Evolutionary conservation across 2,113 vertebrate species (phyloP), one percentile per base, ranked within the genome.

Genomic region (Bombycilla garrulus): DNA sequence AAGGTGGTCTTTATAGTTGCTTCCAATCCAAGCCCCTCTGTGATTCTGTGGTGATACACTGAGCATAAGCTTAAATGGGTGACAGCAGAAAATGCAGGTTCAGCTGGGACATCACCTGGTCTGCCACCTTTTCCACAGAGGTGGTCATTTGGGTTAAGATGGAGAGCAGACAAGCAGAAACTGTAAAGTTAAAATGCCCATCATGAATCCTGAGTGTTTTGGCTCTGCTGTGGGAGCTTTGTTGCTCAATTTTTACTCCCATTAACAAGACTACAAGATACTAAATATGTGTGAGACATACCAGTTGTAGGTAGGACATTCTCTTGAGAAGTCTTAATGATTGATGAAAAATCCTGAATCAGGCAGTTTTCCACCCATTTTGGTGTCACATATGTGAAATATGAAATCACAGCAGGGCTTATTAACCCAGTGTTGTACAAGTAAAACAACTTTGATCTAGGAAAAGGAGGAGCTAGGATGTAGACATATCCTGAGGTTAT

Each of bases 331-430:
- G 8, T 20, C 10, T 13, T 65, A 72, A 40, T 7, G 4, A 40
- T 18, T 48, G 35, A 50, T 82, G 31, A 44, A 31, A 88, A 85
- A 74, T 53, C 7, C 6, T 10, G 15, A 79, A 54, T 48, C n/a
- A 48, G 26, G 36, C 9, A 51, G 11, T 36, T 88, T 29, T 28
- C 64, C 24, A 31, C 9, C 16, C 33, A 47, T 60, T 82, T 74
- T 79, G 2, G 19, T 79, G 48, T 20, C 29, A 45, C 19, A 5
- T 33, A 2, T 44, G 23, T 0, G 0, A n/a, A 86, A 54, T 11
- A 56, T 5, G 35, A 74, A 85, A 50, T 25, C 44, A 47, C 17
- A 85, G 17, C 8, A 44, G n/a, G 16, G 14, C 1, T 90, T 86
- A 38, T 16, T 88, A 42, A 26, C 56, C 60, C 58, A 45, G 5